phyloP scores from a whole-genome alignment of 2,113 vertebrate genomes.

The Cranoglanis bouderius region DNA sequence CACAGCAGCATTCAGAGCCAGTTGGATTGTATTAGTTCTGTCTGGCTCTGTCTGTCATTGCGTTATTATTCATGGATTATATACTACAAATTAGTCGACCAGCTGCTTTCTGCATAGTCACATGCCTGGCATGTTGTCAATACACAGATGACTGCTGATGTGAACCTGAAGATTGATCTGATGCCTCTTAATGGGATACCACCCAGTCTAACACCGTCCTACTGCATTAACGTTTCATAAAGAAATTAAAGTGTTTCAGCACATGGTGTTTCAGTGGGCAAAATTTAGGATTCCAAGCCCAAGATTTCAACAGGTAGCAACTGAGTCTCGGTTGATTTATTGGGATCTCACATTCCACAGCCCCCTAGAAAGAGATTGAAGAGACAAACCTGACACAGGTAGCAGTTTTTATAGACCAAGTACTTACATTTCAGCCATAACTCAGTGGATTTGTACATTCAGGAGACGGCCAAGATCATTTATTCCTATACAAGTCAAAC shows the following conservation, averaged over 20 bases:
- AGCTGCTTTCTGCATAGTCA: not conserved
- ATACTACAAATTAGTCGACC: slow-evolving; percentile 6
- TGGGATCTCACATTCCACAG: slow-evolving; percentile 5
- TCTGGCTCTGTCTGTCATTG: slow-evolving; percentile 50
- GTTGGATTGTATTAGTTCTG: slow-evolving; percentile 54
- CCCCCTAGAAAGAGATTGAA: not conserved
- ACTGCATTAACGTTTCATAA: not conserved
- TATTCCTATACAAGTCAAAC: not conserved
- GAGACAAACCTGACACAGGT: not conserved
- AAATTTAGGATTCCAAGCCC: not conserved
- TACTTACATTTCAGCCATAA: not conserved
- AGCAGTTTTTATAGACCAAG: not conserved
- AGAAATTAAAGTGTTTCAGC: not conserved
- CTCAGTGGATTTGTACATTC: not conserved
- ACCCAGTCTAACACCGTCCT: not conserved
- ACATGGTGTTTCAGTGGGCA: not conserved
- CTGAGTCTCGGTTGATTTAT: slow-evolving; percentile 15
- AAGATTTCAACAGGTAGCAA: not conserved
- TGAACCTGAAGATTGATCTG: not conserved
- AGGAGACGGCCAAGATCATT: not conserved
- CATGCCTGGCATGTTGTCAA: not conserved
- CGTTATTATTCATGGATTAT: slow-evolving; percentile 56
- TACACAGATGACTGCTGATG: not conserved
- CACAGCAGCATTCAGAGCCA: slow-evolving; percentile 16
- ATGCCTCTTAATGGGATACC: not conserved